A percentile compares a stretch with the other conserved stretches of the same genome.
phyloP scores from a whole-genome alignment of 2,113 vertebrate species.

The Chloroceryle aenea region DNA sequence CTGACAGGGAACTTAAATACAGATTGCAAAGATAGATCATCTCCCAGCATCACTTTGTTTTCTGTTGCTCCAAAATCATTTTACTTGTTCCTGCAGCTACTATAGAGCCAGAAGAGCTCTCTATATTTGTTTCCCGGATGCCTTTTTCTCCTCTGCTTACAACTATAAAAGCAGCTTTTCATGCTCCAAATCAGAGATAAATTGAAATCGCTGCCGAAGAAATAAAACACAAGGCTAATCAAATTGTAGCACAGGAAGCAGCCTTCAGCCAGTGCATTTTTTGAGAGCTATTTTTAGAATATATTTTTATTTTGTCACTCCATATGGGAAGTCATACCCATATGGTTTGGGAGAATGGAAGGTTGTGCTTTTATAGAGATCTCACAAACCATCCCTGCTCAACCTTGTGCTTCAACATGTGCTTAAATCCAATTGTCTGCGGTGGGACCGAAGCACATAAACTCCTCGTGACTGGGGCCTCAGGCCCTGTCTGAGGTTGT shows the following conservation, averaged over 20 bases:
- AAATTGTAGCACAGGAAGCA: conserved; percentile 31
- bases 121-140: not conserved
- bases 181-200: conserved; percentile 43
- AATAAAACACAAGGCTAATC: conserved; percentile 40
- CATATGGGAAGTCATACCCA: conserved; percentile 58
- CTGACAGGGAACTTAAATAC: not conserved
- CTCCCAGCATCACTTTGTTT: conserved; percentile 16
- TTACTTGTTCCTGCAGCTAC: conserved; percentile 19
- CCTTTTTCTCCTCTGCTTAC: conserved; percentile 16
- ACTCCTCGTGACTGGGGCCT: not conserved
- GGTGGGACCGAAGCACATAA: not conserved
- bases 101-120: conserved; percentile 32
- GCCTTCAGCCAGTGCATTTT: conserved; percentile 48
- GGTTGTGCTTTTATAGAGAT: conserved; percentile 36
- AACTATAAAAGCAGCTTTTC: conserved; percentile 41
- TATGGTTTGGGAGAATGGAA: conserved; percentile 45
- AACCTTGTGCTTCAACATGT: not conserved
- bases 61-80: not conserved
- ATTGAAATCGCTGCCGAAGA: conserved; percentile 13
- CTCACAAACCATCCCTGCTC: not conserved
- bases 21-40: not conserved
- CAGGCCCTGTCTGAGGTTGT: not conserved
- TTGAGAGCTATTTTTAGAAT: conserved; percentile 39
- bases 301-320: conserved; percentile 62
- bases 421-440: not conserved